Base-by-base conservation (phyloP, 2,797 vertebrate species). In the Spea hammondii region DNA sequence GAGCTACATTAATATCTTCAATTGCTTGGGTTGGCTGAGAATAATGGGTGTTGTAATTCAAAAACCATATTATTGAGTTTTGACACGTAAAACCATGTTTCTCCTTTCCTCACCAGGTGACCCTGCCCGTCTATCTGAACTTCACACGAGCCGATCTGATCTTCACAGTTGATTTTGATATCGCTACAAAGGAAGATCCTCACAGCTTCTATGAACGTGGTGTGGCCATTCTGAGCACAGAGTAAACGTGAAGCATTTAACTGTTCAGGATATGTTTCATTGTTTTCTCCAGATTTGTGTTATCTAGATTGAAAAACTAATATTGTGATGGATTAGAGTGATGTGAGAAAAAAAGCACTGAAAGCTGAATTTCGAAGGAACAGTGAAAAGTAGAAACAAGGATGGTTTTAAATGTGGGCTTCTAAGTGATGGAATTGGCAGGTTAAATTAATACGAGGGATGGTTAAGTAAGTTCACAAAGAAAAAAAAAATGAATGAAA, bases 131-230 rank as follows among this genome's bases (percentile, higher is more conserved):
- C 82, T 99, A 99, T 86, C 93, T 99, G 88, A 99, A 99, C 91
- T 99, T 99, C 91, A 99, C 97, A 54, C 93, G 98, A 10, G 93
- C 97, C 0, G 98, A 98, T 85, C 93, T 99, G 57, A 99, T 99
- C 90, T 99, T 99, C 91, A 99, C 98, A 0, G 96, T 99, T 4
- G 98, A 99, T 88, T 96, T 99, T 0, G 97, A 99, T 87, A 99
- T 99, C 5, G 97, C 97, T 65, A 96, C 95, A 72, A 99, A 99
- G 88, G 98, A 98, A 80, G 98, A 97, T 48, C 96, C 97, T 0
- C 96, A 97, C 62, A 96, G 95, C 90, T 99, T 99, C 92, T 99
- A 99, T 0, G 98, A 99, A 85, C 96, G 97, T 0, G 98, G 98
- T 0, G 98, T 99, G 6, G 98, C 98, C 0, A 89, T 99, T 66